phyloP scores from a whole-genome alignment of 2,113 vertebrate species.

The Euleptes europaea region DNA sequence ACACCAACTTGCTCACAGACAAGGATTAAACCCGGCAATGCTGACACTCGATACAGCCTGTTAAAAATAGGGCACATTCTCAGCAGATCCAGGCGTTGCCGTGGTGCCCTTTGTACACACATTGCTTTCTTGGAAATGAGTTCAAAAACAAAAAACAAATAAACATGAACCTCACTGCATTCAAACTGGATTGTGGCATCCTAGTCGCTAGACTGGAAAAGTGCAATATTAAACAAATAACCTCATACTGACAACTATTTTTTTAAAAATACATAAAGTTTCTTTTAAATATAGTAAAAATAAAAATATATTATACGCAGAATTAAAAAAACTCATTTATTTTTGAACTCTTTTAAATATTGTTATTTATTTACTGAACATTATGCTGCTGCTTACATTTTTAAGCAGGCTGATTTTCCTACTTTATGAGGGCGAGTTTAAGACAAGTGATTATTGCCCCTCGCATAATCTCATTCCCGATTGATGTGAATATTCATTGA shows the following conservation, averaged over 20 bases:
- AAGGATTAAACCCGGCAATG: not conserved
- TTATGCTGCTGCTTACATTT: constrained; percentile 45
- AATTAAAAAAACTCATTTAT: not conserved
- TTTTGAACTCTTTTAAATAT: not conserved
- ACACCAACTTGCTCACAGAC: not conserved
- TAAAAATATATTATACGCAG: not conserved
- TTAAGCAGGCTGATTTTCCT: constrained; percentile 44
- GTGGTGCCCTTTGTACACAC: constrained; percentile 59
- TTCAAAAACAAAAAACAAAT: constrained; percentile 14
- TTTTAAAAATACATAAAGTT: not conserved
- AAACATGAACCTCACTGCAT: not conserved
- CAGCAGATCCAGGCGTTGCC: constrained; percentile 58
- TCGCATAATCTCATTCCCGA: constrained; percentile 51
- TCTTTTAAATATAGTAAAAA: too few relatives aligned
- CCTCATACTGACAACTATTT: too few relatives aligned
- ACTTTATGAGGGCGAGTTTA: constrained; percentile 45
- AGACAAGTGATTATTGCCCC: constrained; percentile 33
- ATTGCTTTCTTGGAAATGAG: constrained; percentile 63
- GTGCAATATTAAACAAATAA: constrained; percentile 42
- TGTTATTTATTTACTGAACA: constrained; percentile 47
- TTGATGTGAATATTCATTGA: constrained; percentile 43
- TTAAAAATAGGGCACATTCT: constrained; percentile 77
- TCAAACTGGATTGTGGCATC: constrained; percentile 54
- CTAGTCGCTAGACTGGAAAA: constrained; percentile 7
- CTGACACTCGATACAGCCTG: constrained; percentile 65